Evolutionary conservation across 37 sponge, comb jelly and placozoan genomes (phyloP), one percentile per base, ranked within the genome.

Genomic region (Ianthella basta): DNA sequence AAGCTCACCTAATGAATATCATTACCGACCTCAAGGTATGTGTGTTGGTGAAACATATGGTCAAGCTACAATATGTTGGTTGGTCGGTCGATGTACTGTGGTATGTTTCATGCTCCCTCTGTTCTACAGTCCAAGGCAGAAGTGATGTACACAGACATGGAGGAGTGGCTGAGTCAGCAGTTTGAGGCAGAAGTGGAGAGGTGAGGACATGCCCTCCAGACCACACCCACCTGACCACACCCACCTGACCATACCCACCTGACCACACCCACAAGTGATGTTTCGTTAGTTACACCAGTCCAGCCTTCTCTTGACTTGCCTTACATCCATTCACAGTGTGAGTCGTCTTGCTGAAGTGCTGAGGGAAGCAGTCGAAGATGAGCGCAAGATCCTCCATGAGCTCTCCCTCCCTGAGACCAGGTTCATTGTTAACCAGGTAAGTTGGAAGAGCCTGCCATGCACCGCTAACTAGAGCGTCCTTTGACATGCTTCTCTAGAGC

Each of bases 181-280:
- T 97, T 87, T 68, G 59, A 86, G 40, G 82, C 92, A 67, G 97
- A 97, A 37, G 83, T 94, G 70, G 97, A 92, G 4, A 87, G 97
- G 97, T 95, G 54, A 55, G 80, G 30, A 0, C 15, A 59, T 40
- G 38, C 69, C 50, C 50, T 10, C 50, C 50, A 10, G 50, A 44
- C 50, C 50, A 44, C 50, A 44, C 8, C 50, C 50, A 44, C 50
- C 38, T n/a, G n/a, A n/a, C n/a, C n/a, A 25, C 27, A 61, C 27
- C 25, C n/a, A 27, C 10, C 27, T 23, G 63, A 25, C 63, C 63
- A 6, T 18, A 56, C 18, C 59, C 18, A 18, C 16, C 59, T 64
- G 66, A 30, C 23, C 66, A 20, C 23, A 8, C 59, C 59, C 66
- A 64, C 66, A 10, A 16, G 29, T 64, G 27, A 32, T 8, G 30